phyloP scores from a whole-genome alignment of 2,888 invertebrate genomes.

The Drosophila crucigera region DNA sequence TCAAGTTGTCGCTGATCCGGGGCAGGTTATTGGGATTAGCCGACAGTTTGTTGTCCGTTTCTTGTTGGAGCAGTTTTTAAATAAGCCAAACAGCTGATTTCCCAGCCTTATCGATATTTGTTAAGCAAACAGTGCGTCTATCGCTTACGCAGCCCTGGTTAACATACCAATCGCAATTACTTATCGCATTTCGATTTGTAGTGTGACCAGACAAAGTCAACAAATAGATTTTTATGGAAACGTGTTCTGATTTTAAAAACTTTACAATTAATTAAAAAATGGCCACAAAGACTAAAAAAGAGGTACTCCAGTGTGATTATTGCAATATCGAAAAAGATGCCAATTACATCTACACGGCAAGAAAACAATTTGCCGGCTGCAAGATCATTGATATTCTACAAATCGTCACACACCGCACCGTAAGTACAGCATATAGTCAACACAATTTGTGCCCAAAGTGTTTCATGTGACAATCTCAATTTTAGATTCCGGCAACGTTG shows the following conservation, averaged over 20 bases:
- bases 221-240: neutral
- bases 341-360: constrained; percentile 27
- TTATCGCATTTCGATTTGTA: neutral
- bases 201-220: constrained; percentile 7
- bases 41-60: neutral
- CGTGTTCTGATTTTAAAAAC: constrained; percentile 19
- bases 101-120: constrained; percentile 13
- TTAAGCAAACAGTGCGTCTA: neutral
- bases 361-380: constrained; percentile 49
- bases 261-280: constrained; percentile 21
- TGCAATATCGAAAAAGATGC: constrained; percentile 36
- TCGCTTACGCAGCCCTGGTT: constrained; percentile 20
- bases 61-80: constrained; percentile 9
- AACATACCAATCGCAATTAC: neutral
- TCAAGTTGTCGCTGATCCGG: constrained; percentile 11
- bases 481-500: constrained; percentile 35
- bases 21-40: constrained; percentile 28
- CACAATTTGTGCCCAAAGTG: neutral
- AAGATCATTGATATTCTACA: constrained; percentile 52
- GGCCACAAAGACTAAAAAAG: constrained; percentile 23
- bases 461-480: neutral
- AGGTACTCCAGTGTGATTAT: constrained; percentile 39
- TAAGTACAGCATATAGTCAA: constrained; percentile 51
- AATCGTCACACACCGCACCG: constrained; percentile 28
- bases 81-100: neutral